These are phyloP conservation scores for Tonatia bakeri DNA, from an alignment of 2,113 vertebrate genomes.

Conservation along the genomic window DNA sequence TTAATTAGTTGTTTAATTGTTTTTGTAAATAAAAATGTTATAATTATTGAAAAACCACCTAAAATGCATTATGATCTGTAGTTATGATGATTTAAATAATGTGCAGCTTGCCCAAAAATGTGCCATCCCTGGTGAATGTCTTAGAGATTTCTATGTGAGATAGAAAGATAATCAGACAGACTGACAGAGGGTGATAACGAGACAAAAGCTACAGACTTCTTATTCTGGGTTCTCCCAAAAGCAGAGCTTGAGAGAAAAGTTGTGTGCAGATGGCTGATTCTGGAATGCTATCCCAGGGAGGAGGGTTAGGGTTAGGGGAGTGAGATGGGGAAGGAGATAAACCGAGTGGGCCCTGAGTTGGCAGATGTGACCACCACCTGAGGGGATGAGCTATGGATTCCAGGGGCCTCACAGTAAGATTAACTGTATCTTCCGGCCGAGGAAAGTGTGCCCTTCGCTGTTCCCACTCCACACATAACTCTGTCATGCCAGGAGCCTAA, in stretches of 20 bases:
- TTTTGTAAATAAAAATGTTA: too few species aligned
- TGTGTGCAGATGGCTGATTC: background rate
- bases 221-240: background rate
- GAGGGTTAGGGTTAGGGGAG: background rate
- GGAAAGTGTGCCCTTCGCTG: background rate
- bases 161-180: background rate
- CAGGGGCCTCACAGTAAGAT: background rate
- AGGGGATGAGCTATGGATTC: background rate
- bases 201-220: background rate
- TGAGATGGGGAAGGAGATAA: background rate
- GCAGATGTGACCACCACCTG: background rate
- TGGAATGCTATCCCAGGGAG: background rate
- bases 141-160: too few species aligned
- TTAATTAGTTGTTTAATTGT: too few species aligned
- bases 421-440: background rate
- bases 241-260: background rate
- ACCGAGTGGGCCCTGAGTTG: background rate
- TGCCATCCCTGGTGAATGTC: too few species aligned
- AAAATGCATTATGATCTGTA: too few species aligned
- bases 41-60: too few species aligned
- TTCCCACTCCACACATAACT: rapidly evolving
- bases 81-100: too few species aligned
- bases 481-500: background rate
- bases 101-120: too few species aligned
- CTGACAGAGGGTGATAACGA: background rate